Conservation (phyloP, 92 coral and sea anemone species). For the Epizoanthus rinbou region DNA sequence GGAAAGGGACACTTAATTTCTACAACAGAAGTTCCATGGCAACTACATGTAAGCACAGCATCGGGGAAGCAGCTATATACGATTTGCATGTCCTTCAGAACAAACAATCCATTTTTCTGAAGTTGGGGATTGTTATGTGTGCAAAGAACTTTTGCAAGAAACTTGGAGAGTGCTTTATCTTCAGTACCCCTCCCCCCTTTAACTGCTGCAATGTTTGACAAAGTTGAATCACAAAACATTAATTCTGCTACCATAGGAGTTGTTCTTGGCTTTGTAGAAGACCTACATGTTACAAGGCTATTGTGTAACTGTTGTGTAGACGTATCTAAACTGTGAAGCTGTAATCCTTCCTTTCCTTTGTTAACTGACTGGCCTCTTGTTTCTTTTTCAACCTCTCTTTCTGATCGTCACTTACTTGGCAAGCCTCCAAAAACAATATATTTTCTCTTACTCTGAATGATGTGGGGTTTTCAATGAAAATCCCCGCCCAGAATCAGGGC, state of each 20-base stretch:
- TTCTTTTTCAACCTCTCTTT: conserved; percentile 5
- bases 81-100: not conserved
- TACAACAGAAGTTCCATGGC: conserved; percentile 11
- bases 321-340: conserved; percentile 24
- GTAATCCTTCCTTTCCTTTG: conserved; percentile 45
- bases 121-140: conserved; percentile 1
- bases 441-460: conserved; percentile 13
- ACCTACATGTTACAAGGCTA: conserved; percentile 2
- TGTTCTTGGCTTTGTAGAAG: conserved; percentile 24
- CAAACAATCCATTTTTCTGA: conserved; percentile 20
- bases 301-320: conserved; percentile 38
- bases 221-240: not conserved
- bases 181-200: conserved; percentile 42
- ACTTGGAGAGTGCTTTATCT: conserved; percentile 26
- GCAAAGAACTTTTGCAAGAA: conserved; percentile 9
- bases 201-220: conserved; percentile 26
- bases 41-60: conserved; percentile 21
- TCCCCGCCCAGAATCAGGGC: too few species aligned
- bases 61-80: conserved; percentile 42
- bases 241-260: conserved; percentile 15
- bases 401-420: not conserved
- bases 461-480: too few species aligned
- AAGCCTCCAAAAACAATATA: not conserved
- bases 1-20: conserved; percentile 29
- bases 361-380: conserved; percentile 12